Evolutionary conservation across 1,140 invertebrate genomes (phyloP), one percentile per base, ranked within the genome.

Genomic region (Hylaeus volcanicus): DNA sequence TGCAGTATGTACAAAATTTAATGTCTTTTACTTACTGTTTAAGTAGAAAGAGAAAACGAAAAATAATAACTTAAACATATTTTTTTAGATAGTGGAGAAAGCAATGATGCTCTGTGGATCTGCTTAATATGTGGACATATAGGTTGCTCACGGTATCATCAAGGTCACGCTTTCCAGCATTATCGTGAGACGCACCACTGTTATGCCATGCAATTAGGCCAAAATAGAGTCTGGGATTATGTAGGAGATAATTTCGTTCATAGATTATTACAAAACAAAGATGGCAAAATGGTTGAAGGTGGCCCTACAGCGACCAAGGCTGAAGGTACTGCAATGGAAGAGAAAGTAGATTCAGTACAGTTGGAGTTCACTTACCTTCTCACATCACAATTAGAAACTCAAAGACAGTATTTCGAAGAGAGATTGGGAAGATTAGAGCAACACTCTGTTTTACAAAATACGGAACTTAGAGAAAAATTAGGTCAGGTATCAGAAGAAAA

Each of bases 121-220:
- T 99, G 99, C 93, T 93, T 99, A 26, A 99, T 99, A 82, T 99
- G 99, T 93, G 99, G 99, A 14, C 97, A 99, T 93, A 96, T 99
- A 64, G 99, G 99, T 56, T 99, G 99, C 94, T 93, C 84, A 85
- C 96, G 97, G 78, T 95, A 95, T 87, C 94, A 95, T 80, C 94
- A 95, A 41, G 95, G 96, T 0, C 96, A 97, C 89, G 96, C 96
- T 0, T 96, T 96, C 1, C 95, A 96, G 82, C 99, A 99, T 93
- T 99, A 99, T 93, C 93, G 97, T 68, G 96, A 97, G 64, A 99
- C 99, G 0, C 97, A 98, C 84, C 99, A 99, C 91, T 99, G 98
- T 58, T 99, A 99, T 90, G 97, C 98, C 41, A 96, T 99, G 95
- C 98, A 99, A 91, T 92, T 99, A 53, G 98, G 97, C 1, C 98